Evolutionary conservation across 1,140 invertebrate genomes (phyloP).

Genomic region (Augochlora pura): DNA sequence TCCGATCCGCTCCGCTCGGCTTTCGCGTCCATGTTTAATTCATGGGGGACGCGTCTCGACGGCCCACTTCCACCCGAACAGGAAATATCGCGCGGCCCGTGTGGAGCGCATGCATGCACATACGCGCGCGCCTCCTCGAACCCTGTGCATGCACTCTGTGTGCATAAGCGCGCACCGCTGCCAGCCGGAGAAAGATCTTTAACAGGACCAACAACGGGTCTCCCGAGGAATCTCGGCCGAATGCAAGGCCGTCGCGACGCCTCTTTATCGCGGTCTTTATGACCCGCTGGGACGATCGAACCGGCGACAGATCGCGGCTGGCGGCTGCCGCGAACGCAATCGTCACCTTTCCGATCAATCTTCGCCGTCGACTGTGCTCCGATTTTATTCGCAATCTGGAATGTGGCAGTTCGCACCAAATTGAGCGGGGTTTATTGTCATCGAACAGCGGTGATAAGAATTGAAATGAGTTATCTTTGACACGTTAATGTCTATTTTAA

Average conservation of each 20-base stretch:
- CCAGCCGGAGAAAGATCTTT: neutral
- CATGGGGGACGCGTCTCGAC: constrained; percentile 17
- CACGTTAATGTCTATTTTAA: no score
- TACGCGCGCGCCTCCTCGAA: neutral
- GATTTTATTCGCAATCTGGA: no score
- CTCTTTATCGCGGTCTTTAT: neutral
- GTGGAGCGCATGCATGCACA: neutral
- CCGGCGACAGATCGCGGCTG: no score
- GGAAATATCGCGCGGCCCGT: constrained; percentile 18
- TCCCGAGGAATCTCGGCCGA: neutral
- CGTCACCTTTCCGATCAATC: no score
- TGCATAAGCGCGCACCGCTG: no score
- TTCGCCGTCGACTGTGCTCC: no score
- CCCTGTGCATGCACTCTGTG: no score
- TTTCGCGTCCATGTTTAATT: constrained; percentile 52
- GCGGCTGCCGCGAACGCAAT: no score
- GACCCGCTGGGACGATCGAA: neutral
- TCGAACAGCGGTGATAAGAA: no score
- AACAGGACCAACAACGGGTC: neutral
- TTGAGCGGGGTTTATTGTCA: no score
- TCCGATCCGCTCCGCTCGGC: neutral
- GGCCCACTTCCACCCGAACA: constrained; percentile 11
- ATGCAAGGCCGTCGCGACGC: neutral
- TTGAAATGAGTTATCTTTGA: no score
- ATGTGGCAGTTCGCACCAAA: no score